Base-by-base conservation (phyloP, 2,888 invertebrate species). In the Cactoblastis cactorum region DNA sequence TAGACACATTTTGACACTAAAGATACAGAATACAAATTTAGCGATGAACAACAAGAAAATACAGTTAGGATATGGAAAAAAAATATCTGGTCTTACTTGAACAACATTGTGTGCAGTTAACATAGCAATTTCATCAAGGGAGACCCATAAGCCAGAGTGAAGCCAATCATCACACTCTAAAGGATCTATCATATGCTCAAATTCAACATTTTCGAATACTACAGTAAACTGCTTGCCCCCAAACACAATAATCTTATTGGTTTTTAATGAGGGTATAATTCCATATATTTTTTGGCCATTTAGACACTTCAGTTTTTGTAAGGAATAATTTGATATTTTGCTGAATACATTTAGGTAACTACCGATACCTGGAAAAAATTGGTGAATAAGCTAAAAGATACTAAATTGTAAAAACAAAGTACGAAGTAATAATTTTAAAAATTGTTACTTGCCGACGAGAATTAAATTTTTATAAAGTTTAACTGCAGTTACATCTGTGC, bases 71-170 rank as follows among this genome's bases (percentile, higher is more conserved):
- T n/a, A n/a, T n/a, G n/a, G n/a, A n/a, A n/a, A n/a, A n/a, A n/a
- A 3, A 22, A 22, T 22, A 22, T 4, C 5, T 22, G 5, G 3
- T 22, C 38, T 64, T 60, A 87, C 89, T 70, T 92, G 75, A 1
- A 94, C 85, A 47, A 91, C 89, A 82, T 94, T 94, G 60, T 94
- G 93, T 45, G 94, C 92, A 45, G 93, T 92, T 38, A 94, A 84
- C 22, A 94, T 63, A 1, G 91, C 91, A 50, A 94, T 71, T 51
- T 80, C 60, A 17, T 72, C 60, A 28, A 79, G 60, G 47, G 81
- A 66, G 0, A 91, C 56, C 89, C 93, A 93, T 41, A 82, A 73
- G 0, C 89, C 91, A 34, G 90, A 85, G 67, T 93, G 91, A 19
- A 95, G 82, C 95, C 95, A 95, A 67, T 95, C 94, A 57, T 84